These are phyloP conservation scores for Imbricaverruca yamaguchii DNA, from an alignment of 2,888 invertebrate species.

Conservation along the genomic window DNA sequence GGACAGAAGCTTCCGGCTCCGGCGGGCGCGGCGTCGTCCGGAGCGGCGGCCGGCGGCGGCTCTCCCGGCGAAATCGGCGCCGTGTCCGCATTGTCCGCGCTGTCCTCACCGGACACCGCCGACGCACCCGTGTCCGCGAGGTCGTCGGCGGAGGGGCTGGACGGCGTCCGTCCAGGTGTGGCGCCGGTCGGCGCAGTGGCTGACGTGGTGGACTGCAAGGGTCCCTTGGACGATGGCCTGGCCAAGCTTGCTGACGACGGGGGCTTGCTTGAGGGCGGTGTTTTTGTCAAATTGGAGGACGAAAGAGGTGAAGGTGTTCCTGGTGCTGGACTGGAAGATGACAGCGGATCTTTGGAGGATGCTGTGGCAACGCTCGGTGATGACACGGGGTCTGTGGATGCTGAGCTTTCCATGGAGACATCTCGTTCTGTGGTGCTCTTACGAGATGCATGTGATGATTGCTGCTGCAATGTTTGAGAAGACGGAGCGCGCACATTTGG, in stretches of 20 bases:
- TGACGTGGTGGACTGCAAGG: too few species aligned
- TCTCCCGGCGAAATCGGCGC: background rate
- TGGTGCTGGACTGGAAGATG: background rate
- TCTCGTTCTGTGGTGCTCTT: background rate
- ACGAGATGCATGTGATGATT: background rate
- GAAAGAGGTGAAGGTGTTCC: background rate
- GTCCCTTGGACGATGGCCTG: background rate
- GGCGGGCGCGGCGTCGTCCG: too few species aligned
- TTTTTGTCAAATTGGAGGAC: background rate
- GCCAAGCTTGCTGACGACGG: background rate
- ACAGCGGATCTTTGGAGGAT: background rate
- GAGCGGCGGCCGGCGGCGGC: background rate
- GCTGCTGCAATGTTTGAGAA: background rate
- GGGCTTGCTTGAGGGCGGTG: background rate
- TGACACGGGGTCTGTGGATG: background rate
- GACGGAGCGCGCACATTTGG: background rate
- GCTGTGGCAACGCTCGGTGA: background rate
- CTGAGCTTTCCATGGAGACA: background rate
- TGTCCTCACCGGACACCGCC: background rate
- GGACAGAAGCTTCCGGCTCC: too few species aligned
- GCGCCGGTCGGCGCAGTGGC: too few species aligned
- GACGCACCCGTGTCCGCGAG: background rate
- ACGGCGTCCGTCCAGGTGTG: too few species aligned
- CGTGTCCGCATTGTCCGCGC: background rate
- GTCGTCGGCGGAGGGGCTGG: background rate